Evolutionary conservation across 2,113 vertebrate genomes (phyloP).

Genomic region (Burhinus oedicnemus): DNA sequence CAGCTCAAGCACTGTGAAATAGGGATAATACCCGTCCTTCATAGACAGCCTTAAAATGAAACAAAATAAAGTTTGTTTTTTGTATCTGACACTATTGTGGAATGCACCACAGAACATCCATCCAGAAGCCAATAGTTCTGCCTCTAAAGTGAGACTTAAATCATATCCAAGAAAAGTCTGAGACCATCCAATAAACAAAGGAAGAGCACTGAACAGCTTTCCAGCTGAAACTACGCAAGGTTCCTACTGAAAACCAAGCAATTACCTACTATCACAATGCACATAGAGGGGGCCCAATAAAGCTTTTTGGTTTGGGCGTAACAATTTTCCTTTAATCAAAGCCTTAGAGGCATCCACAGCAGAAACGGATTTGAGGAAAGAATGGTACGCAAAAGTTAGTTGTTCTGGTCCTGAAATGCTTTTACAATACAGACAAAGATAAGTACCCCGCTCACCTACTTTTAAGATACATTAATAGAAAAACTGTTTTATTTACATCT

Average conservation of each 20-base stretch:
- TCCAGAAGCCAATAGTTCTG: neutral
- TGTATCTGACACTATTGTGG: neutral
- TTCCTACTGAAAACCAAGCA: neutral
- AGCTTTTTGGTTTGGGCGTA: neutral
- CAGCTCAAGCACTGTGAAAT: neutral
- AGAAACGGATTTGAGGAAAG: neutral
- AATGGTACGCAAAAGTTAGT: rapidly evolving
- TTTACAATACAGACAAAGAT: neutral
- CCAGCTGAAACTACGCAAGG: neutral
- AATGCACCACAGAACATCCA: neutral
- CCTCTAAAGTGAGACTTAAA: neutral
- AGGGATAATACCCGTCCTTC: neutral
- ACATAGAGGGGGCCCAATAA: neutral
- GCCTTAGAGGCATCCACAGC: neutral
- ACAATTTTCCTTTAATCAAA: neutral
- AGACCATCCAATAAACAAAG: neutral
- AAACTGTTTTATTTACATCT: neutral
- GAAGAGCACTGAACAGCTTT: neutral
- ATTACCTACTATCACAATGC: neutral
- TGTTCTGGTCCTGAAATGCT: neutral
- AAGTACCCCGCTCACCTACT: neutral
- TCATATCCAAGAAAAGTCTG: neutral
- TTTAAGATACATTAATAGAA: neutral
- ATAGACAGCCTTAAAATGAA: neutral
- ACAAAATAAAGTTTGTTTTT: neutral